These are phyloP conservation scores for Nipponacmea schrenckii DNA, from an alignment of 2,888 invertebrate species.

Conservation along the genomic window DNA sequence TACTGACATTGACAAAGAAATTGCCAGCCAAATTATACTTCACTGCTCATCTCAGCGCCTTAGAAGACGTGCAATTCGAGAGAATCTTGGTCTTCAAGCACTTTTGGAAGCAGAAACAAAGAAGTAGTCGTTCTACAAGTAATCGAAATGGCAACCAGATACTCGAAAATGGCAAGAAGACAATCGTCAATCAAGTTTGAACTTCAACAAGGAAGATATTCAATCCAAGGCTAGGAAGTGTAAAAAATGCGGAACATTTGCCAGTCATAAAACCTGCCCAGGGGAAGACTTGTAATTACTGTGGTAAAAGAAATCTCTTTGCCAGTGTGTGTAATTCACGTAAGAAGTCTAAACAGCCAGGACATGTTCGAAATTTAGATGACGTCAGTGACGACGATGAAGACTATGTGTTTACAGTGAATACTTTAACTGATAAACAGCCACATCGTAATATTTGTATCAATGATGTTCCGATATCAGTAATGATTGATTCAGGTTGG, in stretches of 20 bases:
- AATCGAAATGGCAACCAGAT: not conserved
- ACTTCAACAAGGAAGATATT: too few relatives aligned
- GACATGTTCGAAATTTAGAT: conserved; percentile 20
- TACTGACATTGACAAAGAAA: conserved; percentile 24
- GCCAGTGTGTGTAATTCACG: conserved; percentile 9
- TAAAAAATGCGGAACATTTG: conserved; percentile 17
- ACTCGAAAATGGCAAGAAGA: too few relatives aligned
- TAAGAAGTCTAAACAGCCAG: not conserved
- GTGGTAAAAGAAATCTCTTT: conserved; percentile 11
- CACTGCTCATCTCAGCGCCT: conserved; percentile 11
- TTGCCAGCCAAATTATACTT: conserved; percentile 17
- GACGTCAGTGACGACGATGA: not conserved
- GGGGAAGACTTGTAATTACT: not conserved
- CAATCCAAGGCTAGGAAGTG: not conserved
- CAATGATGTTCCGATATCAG: conserved; percentile 2
- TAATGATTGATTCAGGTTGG: conserved; percentile 26
- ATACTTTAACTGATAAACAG: not conserved
- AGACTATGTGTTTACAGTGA: not conserved
- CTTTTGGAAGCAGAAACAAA: conserved; percentile 12
- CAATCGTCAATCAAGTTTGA: too few relatives aligned
- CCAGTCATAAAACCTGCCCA: conserved; percentile 18
- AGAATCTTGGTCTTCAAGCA: conserved; percentile 10
- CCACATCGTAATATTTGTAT: conserved; percentile 1
- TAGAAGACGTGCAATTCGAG: not conserved
- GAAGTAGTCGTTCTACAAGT: not conserved